These are phyloP conservation scores for Caenorhabditis panamensis DNA, from an alignment of 2,888 invertebrate species.

Conservation along the genomic window DNA sequence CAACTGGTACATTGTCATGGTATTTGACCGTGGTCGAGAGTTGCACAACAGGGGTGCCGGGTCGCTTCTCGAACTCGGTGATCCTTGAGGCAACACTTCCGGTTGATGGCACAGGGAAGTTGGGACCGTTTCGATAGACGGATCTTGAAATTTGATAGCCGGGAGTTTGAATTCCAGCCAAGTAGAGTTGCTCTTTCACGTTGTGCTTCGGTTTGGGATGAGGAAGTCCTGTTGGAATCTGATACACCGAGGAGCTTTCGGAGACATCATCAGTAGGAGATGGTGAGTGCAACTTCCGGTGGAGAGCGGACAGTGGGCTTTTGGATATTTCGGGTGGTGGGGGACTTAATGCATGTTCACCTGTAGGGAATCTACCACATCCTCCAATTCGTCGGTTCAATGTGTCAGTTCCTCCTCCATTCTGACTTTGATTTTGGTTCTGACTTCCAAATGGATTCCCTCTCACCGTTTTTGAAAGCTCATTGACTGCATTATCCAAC, in stretches of 20 bases:
- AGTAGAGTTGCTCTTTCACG: conserved; percentile 78
- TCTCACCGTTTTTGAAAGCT: conserved; percentile 52
- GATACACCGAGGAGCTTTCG: conserved; percentile 70
- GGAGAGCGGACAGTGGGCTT: conserved; percentile 26
- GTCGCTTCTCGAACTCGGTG: conserved; percentile 77
- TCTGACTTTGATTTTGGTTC: background rate
- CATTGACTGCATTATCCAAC: conserved; percentile 74
- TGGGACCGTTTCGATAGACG: conserved; percentile 64
- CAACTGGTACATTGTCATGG: conserved; percentile 47
- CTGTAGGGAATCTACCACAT: conserved; percentile 78
- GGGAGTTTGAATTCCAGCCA: conserved; percentile 62
- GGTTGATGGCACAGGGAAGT: conserved; percentile 77
- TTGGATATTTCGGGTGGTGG: conserved; percentile 41
- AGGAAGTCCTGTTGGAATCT: conserved; percentile 75
- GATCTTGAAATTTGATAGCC: conserved; percentile 41
- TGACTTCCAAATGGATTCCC: conserved; percentile 25
- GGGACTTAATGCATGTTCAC: conserved; percentile 71
- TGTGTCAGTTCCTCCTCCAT: conserved; percentile 16
- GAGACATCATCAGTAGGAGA: conserved; percentile 68
- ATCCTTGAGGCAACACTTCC: conserved; percentile 78
- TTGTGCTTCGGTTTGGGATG: conserved; percentile 81
- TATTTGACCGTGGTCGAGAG: conserved; percentile 57
- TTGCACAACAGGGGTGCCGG: conserved; percentile 72
- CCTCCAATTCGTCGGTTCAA: conserved; percentile 61
- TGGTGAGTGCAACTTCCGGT: conserved; percentile 65